phyloP scores from a whole-genome alignment of 92 coral and sea anemone species.

The Diadumene lineata region DNA sequence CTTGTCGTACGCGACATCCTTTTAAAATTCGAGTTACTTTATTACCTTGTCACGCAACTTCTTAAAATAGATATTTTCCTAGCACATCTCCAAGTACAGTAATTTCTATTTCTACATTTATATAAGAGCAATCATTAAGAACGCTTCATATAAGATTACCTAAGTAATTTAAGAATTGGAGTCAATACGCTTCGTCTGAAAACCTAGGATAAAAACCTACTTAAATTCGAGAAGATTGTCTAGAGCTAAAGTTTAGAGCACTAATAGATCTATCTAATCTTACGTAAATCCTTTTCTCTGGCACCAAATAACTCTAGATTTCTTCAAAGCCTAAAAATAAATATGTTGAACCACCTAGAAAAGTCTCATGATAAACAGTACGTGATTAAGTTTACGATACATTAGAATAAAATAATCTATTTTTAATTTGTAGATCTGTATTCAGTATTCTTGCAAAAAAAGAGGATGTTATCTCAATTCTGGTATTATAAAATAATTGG shows the following conservation, averaged over 20 bases:
- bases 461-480: no score
- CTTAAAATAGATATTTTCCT: no score
- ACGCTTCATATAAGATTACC: neutral
- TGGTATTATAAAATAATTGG: no score
- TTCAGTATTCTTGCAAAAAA: no score
- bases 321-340: neutral
- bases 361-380: neutral
- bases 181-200: neutral
- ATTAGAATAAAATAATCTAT: no score
- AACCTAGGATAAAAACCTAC: neutral
- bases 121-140: neutral
- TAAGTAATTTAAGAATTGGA: neutral
- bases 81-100: no score
- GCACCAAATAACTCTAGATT: neutral
- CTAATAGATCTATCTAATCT: neutral
- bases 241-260: neutral
- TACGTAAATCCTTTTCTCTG: neutral
- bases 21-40: neutral
- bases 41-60: neutral
- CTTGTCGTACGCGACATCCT: neutral
- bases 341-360: neutral
- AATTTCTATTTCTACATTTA: no score
- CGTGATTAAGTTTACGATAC: neutral
- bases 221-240: neutral
- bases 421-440: no score